Evolutionary conservation across 2,113 vertebrate genomes (phyloP), one percentile per base, ranked within the genome.

Genomic region (Anguilla rostrata): DNA sequence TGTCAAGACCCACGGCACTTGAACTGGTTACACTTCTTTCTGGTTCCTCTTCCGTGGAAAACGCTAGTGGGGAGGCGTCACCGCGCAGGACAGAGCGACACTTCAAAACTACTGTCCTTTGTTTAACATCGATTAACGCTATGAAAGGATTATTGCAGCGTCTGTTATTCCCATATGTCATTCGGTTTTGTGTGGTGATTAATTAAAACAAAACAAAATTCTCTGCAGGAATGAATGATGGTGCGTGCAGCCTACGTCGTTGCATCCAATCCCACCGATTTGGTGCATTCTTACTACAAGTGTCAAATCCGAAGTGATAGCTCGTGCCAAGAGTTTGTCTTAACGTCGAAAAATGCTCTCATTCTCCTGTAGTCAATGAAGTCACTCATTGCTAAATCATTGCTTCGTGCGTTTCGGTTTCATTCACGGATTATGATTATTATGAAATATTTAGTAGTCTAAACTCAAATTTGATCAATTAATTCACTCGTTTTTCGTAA

Each of bases 301-400:
- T 90, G 88, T 87, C 83, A 88, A 89, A 90, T 90, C 91, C 87
- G 49, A 91, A 92, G 90, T 91, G 92, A 92, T 88, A 91, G 89
- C 90, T 84, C 92, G 90, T 90, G 91, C 84, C 85, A 84, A 75
- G 78, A 81, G 60, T 66, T 78, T 83, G 82, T 87, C 83, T 86
- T 92, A 88, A 88, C 87, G 85, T 80, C 39, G 8, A 53, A 71
- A 83, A 80, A 86, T 81, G 88, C 56, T 49, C 66, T 83, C 88
- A 86, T 41, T 49, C 66, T 83, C 88, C 79, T 85, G 86, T n/a
- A 39, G 88, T 79, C 88, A 84, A 57, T 78, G 57, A 83, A 41
- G 81, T 83, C 87, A 86, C 85, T 26, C 66, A 89, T 79, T 63
- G 63, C 78, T n/a, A 26, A 53, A 66, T 84, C 66, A 53, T 66